Conservation (phyloP, 2,797 vertebrate species). For the Cyclura pinguis region DNA sequence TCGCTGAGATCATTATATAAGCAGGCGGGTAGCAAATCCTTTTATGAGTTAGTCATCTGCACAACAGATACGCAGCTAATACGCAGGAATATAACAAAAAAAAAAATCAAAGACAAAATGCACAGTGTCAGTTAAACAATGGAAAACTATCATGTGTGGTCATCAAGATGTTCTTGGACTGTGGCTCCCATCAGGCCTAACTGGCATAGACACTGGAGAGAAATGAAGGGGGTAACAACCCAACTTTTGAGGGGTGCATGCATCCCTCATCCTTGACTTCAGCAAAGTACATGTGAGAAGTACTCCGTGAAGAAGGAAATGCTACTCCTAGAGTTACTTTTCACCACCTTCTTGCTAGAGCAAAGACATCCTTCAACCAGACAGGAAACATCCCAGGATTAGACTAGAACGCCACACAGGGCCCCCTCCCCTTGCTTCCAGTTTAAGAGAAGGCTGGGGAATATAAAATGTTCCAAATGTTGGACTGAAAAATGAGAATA, state of each 20-base stretch:
- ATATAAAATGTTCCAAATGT: too few relatives aligned
- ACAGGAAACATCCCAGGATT: too few relatives aligned
- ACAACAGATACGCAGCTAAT: neutral
- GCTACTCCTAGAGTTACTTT: neutral
- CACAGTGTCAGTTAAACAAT: neutral
- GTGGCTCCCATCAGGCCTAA: neutral
- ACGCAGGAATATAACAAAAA: neutral
- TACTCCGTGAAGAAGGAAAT: neutral
- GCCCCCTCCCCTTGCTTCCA: too few relatives aligned
- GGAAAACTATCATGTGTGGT: neutral
- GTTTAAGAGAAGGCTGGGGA: too few relatives aligned
- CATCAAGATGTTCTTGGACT: neutral
- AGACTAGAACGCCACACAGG: too few relatives aligned
- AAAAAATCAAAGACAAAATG: neutral
- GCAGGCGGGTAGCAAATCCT: neutral
- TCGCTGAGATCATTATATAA: constrained; percentile 4
- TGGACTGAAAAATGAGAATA: too few relatives aligned
- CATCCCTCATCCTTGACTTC: neutral
- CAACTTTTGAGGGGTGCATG: neutral
- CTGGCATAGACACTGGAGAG: neutral
- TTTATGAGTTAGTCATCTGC: neutral
- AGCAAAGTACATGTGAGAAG: neutral
- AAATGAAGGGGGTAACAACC: neutral
- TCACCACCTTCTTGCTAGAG: neutral
- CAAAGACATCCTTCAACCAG: too few relatives aligned